Base-by-base conservation (phyloP, 2,888 invertebrate species). In the Patella caerulea region DNA sequence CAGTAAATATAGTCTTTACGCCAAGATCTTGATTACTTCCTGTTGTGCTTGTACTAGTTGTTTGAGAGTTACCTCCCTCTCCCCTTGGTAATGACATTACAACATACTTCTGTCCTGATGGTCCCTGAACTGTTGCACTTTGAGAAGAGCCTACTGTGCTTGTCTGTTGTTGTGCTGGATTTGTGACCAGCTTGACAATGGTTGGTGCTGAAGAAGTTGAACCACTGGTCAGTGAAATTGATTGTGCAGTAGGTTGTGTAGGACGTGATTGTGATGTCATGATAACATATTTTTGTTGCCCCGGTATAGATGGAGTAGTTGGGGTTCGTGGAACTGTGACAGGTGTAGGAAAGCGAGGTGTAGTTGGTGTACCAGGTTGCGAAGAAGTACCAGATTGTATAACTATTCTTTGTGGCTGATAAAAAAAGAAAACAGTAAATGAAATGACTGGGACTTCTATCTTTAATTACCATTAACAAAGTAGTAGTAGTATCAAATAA, bases 281-380 rank as follows among this genome's bases (percentile, higher is more conserved):
- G 54, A 90, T 88, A 70, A 90, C 87, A 80, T 86, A 88, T 80
- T 90, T 90, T 71, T 88, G 86, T 75, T 87, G 87, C 3, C 83
- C 82, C 0, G 77, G 76, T 9, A 81, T 74, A 11, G 82, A 74
- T 24, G 86, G 84, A 17, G 86, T 85, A 19, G 78, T 81, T 34
- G 85, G 83, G 14, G 86, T 83, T 19, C 82, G 81, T 0, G 78
- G 79, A 15, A 79, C 53, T 17, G 76, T 71, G 4, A 75, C 54
- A n/a, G 82, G 72, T 3, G 82, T 78, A 56, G 82, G 76, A 52
- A 78, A 78, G 15, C 78, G 29, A 29, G 83, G 78, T 11, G 83
- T 81, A 14, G 84, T 82, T 2, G 85, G 84, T 24, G 84, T 83
- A 34, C 82, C 72, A 15, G 83, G 84, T 53, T 79, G 83, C 71